Conservation (phyloP, 2,113 vertebrate genomes). For the Alligator mississippiensis region DNA sequence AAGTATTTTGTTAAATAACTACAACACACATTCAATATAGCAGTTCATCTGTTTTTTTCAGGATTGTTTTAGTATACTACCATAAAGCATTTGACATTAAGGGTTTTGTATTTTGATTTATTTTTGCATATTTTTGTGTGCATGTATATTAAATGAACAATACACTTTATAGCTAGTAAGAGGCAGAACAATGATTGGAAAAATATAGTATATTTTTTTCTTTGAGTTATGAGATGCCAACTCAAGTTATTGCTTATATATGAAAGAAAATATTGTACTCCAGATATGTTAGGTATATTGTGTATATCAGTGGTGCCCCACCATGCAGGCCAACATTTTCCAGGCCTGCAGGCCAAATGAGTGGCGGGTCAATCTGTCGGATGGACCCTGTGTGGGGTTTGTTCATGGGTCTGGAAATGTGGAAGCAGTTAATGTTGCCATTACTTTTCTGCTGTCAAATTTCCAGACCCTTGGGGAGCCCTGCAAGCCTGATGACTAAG, state of each 20-base stretch:
- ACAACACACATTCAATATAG: constrained; percentile 30
- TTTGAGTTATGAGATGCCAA: neutral
- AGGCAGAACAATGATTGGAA: neutral
- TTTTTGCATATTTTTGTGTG: constrained; percentile 41
- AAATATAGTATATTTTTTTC: constrained; percentile 19
- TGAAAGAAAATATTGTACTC: neutral
- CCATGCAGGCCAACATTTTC: too few relatives aligned
- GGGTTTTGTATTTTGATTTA: constrained; percentile 1
- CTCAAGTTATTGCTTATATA: neutral
- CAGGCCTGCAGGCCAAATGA: too few relatives aligned
- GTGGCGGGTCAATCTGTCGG: too few relatives aligned
- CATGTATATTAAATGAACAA: constrained; percentile 30
- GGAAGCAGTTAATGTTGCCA: too few relatives aligned
- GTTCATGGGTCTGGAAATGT: too few relatives aligned
- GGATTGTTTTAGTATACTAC: constrained; percentile 51
- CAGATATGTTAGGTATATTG: neutral
- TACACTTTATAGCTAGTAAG: constrained; percentile 21
- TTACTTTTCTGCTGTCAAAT: too few relatives aligned
- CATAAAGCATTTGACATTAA: constrained; percentile 42
- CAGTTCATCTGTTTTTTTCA: constrained; percentile 16
- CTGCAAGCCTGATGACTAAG: too few relatives aligned
- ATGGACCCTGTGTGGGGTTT: too few relatives aligned
- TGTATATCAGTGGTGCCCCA: neutral
- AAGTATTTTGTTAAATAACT: constrained; percentile 43
- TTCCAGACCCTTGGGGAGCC: too few relatives aligned